Conservation (phyloP, 1,140 invertebrate genomes). For the Manduca sexta region DNA sequence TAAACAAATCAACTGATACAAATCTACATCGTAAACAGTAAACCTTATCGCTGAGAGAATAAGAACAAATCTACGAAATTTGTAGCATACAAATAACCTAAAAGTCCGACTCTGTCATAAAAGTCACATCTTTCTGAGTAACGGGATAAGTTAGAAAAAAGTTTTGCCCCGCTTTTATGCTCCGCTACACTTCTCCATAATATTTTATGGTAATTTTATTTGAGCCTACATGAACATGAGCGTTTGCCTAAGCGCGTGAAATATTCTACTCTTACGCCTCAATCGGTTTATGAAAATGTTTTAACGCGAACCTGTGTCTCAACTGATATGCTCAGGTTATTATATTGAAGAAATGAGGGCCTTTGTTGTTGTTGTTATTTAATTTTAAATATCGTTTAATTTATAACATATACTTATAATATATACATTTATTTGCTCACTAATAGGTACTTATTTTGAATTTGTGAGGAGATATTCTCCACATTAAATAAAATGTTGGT, state of each 20-base stretch:
- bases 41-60: constrained; percentile 10
- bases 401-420: too few species aligned
- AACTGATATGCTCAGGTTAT: too few species aligned
- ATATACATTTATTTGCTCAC: too few species aligned
- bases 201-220: constrained; percentile 58
- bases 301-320: too few species aligned
- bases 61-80: constrained; percentile 29
- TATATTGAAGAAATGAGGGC: too few species aligned
- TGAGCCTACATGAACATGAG: constrained; percentile 29
- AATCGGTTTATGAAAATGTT: background rate
- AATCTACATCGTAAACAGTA: constrained; percentile 14
- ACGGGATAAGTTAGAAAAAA: constrained; percentile 56
- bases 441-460: too few species aligned
- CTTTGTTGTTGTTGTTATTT: too few species aligned
- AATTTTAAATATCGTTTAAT: too few species aligned
- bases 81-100: constrained; percentile 48
- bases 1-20: constrained; percentile 12
- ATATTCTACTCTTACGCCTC: background rate
- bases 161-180: constrained; percentile 41
- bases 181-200: constrained; percentile 37
- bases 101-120: constrained; percentile 53
- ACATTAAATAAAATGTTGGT: too few species aligned
- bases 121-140: constrained; percentile 60
- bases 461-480: too few species aligned
- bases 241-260: constrained; percentile 13